phyloP scores from a whole-genome alignment of 92 coral and sea anemone genomes.

The Porites lobata region DNA sequence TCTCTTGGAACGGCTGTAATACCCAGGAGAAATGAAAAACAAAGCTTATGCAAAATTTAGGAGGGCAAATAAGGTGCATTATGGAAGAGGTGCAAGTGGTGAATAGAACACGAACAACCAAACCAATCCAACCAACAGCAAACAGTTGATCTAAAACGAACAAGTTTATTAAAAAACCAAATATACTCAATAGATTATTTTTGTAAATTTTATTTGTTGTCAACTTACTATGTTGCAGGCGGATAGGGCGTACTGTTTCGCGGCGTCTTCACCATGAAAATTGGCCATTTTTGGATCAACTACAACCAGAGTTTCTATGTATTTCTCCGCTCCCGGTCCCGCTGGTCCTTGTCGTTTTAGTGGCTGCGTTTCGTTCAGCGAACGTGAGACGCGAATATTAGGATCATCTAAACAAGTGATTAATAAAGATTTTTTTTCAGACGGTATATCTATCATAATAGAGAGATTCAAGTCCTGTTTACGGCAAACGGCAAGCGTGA shows the following conservation, averaged over 20 bases:
- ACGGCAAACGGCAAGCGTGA: too few relatives aligned
- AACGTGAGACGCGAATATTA: slow-evolving; percentile 81
- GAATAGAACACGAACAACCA: too few relatives aligned
- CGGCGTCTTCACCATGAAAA: slow-evolving; percentile 98
- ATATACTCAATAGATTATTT: neutral
- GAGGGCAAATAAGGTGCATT: too few relatives aligned
- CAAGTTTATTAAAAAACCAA: too few relatives aligned
- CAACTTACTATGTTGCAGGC: slow-evolving; percentile 97
- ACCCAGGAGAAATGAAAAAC: too few relatives aligned
- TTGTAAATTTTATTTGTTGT: neutral
- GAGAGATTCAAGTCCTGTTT: too few relatives aligned
- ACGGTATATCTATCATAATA: too few relatives aligned
- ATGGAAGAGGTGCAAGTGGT: too few relatives aligned
- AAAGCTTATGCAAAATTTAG: too few relatives aligned
- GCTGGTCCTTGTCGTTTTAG: slow-evolving; percentile 84
- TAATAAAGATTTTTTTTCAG: neutral
- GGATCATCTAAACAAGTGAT: slow-evolving; percentile 81
- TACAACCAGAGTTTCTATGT: slow-evolving; percentile 94
- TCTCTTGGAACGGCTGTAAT: too few relatives aligned
- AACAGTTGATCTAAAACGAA: too few relatives aligned
- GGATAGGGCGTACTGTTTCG: slow-evolving; percentile 94
- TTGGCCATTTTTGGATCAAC: slow-evolving; percentile 99
- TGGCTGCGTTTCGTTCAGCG: slow-evolving; percentile 75
- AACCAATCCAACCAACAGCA: too few relatives aligned
- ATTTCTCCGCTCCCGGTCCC: slow-evolving; percentile 89